A percentile compares a stretch with the other conserved stretches of the same genome.
phyloP scores from a whole-genome alignment of 2,888 invertebrate species.

The Noctua fimbriata region DNA sequence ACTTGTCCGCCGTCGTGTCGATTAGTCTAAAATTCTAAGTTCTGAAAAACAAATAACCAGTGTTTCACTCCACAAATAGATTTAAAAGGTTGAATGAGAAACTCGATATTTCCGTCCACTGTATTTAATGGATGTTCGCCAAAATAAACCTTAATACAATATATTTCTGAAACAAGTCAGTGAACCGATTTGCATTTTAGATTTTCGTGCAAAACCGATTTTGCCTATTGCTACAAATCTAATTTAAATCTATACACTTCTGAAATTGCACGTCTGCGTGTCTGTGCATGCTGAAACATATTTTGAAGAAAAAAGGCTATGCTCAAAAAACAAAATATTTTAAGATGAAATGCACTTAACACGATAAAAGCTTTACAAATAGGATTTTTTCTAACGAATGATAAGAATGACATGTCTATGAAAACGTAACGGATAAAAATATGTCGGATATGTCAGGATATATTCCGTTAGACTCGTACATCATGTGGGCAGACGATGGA shows the following conservation, averaged over 20 bases:
- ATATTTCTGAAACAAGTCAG: constrained; percentile 35
- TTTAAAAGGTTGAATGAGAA: constrained; percentile 34
- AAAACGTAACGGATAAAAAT: neutral
- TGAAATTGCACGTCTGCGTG: constrained; percentile 20
- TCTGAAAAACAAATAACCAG: constrained; percentile 19
- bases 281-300: constrained; percentile 10
- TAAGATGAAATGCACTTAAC: neutral
- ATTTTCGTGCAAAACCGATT: constrained; percentile 40
- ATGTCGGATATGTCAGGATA: no score
- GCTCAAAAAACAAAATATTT: no score
- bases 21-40: constrained; percentile 4
- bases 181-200: constrained; percentile 63
- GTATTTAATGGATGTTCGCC: constrained; percentile 31
- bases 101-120: constrained; percentile 29
- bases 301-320: neutral
- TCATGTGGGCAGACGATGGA: no score
- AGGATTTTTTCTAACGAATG: neutral
- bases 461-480: no score
- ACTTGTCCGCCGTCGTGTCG: neutral
- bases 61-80: constrained; percentile 35
- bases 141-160: constrained; percentile 30
- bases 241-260: constrained; percentile 48
- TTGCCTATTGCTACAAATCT: constrained; percentile 53
- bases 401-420: neutral
- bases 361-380: neutral